These are phyloP conservation scores for Epizoanthus ramosus DNA, from an alignment of 92 coral and sea anemone genomes.

Conservation along the genomic window DNA sequence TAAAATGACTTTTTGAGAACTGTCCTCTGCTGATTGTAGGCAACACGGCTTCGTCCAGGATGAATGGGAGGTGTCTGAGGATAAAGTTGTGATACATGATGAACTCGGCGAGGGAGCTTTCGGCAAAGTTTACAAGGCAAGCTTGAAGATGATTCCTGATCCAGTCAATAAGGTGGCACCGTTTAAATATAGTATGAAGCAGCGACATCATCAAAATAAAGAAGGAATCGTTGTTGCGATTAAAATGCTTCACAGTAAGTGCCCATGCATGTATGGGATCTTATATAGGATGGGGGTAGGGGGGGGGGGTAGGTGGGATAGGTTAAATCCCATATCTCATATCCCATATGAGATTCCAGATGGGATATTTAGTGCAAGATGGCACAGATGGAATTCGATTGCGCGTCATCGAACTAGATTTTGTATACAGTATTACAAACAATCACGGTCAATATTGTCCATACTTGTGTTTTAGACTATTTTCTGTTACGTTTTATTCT, in stretches of 20 bases:
- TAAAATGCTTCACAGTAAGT: constrained; percentile 4
- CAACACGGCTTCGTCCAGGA: constrained; percentile 55
- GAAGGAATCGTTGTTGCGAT: not conserved
- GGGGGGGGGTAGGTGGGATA: no score
- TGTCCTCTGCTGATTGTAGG: not conserved
- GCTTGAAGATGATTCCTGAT: constrained; percentile 38
- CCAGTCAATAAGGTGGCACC: not conserved
- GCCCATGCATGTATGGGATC: no score
- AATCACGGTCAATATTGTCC: no score
- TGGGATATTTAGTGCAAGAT: no score
- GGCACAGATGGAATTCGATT: no score
- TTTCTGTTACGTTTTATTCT: no score
- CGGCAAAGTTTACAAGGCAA: constrained; percentile 73
- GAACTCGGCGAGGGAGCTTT: constrained; percentile 82
- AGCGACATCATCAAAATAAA: not conserved
- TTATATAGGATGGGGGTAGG: no score
- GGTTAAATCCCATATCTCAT: no score
- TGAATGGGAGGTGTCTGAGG: constrained; percentile 67
- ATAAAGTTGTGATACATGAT: constrained; percentile 53
- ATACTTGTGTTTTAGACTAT: no score
- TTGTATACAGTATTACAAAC: no score
- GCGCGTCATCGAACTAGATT: no score
- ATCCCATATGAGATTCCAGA: no score
- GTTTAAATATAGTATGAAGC: not conserved
- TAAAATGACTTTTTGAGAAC: not conserved